Base-by-base conservation (phyloP, 2,888 invertebrate species). In the Scrobipalpa costella region DNA sequence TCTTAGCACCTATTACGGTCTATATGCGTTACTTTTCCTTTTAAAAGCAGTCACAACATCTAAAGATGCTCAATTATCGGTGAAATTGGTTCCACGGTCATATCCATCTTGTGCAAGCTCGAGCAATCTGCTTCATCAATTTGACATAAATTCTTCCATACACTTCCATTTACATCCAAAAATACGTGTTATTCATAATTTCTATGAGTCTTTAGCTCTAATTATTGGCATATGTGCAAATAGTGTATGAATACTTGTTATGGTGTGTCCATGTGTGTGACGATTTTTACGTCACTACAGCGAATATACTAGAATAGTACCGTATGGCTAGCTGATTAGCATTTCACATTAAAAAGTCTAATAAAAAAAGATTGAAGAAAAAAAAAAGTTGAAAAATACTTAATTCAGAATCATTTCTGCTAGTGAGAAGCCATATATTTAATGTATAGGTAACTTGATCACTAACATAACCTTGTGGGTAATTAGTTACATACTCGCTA, bases 281-380 rank as follows among this genome's bases (percentile, higher is more conserved):
- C 76, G 74, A 73, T 64, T 72, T 78, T 73, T 75, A 75, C 83
- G 84, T 82, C 81, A 83, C 64, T 34, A 7, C 34, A 55, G 5
- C 33, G 52, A 19, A 21, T 13, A 27, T n/a, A 44, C 50, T 19
- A 50, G 50, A 50, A 50, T 17, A 5, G 5, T 15, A 44, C 44
- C 6, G 15, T 44, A 44, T 15, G 6, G 15, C 15, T 44, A 44
- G 40, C 13, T 13, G 3, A 13, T 3, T 40, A 11, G 9, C 11
- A 40, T 40, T 13, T 40, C 40, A 40, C 13, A 40, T 13, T 13
- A 11, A 11, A 40, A 40, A 40, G 7, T 11, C 7, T 9, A 7
- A 7, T 9, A 27, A 27, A 27, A 27, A 3, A 3, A 27, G 2
- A 27, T n/a, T n/a, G n/a, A n/a, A n/a, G n/a, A 7, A 7, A 6